These are phyloP conservation scores for Dryomyza anilis DNA, from an alignment of 2,888 invertebrate genomes.

Conservation along the genomic window DNA sequence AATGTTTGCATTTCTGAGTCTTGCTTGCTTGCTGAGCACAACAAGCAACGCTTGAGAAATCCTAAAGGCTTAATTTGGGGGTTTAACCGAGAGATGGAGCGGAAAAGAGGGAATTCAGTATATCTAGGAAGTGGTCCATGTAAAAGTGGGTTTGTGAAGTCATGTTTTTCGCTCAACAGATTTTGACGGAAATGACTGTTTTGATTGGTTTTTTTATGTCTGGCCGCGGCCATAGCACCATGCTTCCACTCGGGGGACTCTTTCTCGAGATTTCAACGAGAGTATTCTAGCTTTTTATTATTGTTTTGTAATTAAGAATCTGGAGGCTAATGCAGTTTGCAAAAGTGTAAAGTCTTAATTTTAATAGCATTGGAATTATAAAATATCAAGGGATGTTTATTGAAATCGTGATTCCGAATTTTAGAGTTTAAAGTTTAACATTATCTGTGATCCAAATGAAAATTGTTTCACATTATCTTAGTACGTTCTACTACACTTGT, in stretches of 20 bases:
- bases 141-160: slow-evolving; percentile 18
- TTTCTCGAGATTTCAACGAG: no score
- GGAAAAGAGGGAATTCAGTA: no score
- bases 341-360: slow-evolving; percentile 1
- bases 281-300: slow-evolving; percentile 31
- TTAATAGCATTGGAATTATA: no score
- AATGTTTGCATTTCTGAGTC: slow-evolving; percentile 23
- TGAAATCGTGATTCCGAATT: no score
- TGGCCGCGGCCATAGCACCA: not conserved
- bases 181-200: slow-evolving; percentile 41
- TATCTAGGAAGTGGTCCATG: no score
- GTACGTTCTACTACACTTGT: no score
- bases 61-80: not conserved
- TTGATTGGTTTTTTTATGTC: slow-evolving; percentile 40
- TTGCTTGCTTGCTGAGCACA: not conserved
- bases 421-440: no score
- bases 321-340: slow-evolving; percentile 19
- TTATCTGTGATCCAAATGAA: no score
- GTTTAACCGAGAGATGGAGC: no score
- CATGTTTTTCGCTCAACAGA: slow-evolving; percentile 32
- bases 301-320: slow-evolving; percentile 37
- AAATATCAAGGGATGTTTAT: no score
- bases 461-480: no score
- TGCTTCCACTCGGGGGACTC: not conserved
- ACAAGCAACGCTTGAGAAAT: not conserved